Base-by-base conservation (phyloP, 2,113 vertebrate genomes). In the Chionis minor region DNA sequence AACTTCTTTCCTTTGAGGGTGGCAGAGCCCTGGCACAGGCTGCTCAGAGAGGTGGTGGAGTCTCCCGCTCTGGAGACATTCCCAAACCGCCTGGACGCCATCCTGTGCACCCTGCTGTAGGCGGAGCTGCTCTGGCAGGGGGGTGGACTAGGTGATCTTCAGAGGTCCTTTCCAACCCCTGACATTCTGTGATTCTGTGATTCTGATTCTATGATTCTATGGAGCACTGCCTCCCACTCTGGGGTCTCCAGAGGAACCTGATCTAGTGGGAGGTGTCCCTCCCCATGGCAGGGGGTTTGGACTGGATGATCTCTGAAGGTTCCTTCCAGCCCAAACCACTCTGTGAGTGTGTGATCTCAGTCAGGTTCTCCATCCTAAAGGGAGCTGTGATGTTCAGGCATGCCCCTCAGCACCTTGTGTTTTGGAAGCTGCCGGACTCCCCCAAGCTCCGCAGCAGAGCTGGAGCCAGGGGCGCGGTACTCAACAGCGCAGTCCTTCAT, bases 371-470 rank as follows among this genome's bases (percentile, higher is more conserved):
- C 1, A 32, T 21, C 45, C 54, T 56, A 2, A 0, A 32, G 40
- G 51, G 6, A 85, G 8, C 28, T 3, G 12, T 33, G 74, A 32
- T 3, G 6, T 30, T 49, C 73, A 52, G 18, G 9, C 0, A 0
- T 62, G 56, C 4, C n/a, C 27, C 58, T 81, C 6, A 1, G 14
- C 55, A 73, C 5, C 2, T 27, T 40, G 44, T 42, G 54, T 55
- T 56, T 42, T 52, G 71, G 73, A 22, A 71, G 3, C 17, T 86
- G 33, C 65, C 1, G 6, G 40, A 32, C 1, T 3, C 38, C 17
- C 4, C n/a, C 2, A 4, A 2, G 12, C 55, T 18, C 9, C 56
- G 45, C 65, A 65, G 65, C 38, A 67, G 42, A 18, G 42, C 52
- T 71, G 69, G 6, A 32, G 69, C 2, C 5, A 9, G 47, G 49